These are phyloP conservation scores for Paralichthys olivaceus DNA, from an alignment of 2,113 vertebrate genomes.

Conservation along the genomic window DNA sequence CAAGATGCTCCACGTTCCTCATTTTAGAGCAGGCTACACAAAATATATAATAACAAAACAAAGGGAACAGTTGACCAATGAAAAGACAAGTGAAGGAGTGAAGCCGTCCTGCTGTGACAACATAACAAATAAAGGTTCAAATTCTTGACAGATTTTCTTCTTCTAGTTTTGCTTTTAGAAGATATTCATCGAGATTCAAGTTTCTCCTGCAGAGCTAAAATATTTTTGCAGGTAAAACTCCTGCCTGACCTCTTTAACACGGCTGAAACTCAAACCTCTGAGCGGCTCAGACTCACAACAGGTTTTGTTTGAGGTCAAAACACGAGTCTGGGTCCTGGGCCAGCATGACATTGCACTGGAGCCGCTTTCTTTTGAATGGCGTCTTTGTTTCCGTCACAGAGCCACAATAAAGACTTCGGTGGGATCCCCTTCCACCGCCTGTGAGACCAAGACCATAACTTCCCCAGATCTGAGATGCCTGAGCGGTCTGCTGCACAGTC, in stretches of 20 bases:
- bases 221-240: not conserved
- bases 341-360: slow-evolving; percentile 27
- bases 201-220: not conserved
- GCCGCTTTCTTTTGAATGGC: slow-evolving; percentile 37
- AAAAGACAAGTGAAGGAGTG: too few relatives aligned
- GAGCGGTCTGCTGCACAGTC: too few relatives aligned
- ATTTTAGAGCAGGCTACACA: too few relatives aligned
- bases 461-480: not conserved
- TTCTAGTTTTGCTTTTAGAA: not conserved
- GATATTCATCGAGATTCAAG: not conserved
- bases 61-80: too few relatives aligned
- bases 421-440: slow-evolving; percentile 2
- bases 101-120: too few relatives aligned
- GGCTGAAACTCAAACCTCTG: slow-evolving; percentile 32
- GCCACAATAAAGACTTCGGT: slow-evolving; percentile 20
- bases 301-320: slow-evolving; percentile 54
- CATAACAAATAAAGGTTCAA: too few relatives aligned
- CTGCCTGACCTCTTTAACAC: slow-evolving; percentile 2
- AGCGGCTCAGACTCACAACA: slow-evolving; percentile 39
- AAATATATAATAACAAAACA: too few relatives aligned
- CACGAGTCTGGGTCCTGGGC: slow-evolving; percentile 40
- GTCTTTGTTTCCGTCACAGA: slow-evolving; percentile 55
- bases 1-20: too few relatives aligned
- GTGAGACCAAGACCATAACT: not conserved
- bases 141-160: not conserved